Conservation (phyloP, 37 sponge, comb jelly and placozoan species). For the Corticium candelabrum region DNA sequence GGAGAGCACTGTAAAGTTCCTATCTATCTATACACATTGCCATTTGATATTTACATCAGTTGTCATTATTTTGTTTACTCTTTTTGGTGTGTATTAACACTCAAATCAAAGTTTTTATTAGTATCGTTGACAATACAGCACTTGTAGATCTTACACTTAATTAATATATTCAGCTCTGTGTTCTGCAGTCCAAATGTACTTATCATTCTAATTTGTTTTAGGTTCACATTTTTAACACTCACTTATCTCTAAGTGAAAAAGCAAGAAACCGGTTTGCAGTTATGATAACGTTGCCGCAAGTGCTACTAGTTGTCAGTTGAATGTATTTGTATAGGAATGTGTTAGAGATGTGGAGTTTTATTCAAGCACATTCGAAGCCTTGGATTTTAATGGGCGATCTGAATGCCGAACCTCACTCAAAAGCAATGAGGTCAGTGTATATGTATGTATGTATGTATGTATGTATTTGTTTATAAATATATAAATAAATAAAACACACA, state of each 20-base stretch:
- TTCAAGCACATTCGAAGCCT: constrained; percentile 20
- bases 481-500: no score
- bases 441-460: neutral
- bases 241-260: constrained; percentile 48
- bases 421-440: constrained; percentile 20
- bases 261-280: constrained; percentile 31
- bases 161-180: neutral
- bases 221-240: constrained; percentile 69
- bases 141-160: no score
- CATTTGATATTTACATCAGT: no score
- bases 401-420: constrained; percentile 54
- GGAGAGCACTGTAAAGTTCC: no score
- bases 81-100: no score
- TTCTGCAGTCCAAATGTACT: neutral
- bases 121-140: no score
- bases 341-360: constrained; percentile 31
- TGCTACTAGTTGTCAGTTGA: neutral
- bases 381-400: constrained; percentile 66
- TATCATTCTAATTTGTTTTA: constrained; percentile 5
- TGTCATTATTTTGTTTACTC: no score
- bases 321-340: constrained; percentile 25
- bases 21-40: no score
- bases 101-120: no score
- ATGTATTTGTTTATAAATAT: no score
- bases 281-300: neutral